Conservation (phyloP, 2,113 vertebrate species). For the Pelecanoides urinatrix region DNA sequence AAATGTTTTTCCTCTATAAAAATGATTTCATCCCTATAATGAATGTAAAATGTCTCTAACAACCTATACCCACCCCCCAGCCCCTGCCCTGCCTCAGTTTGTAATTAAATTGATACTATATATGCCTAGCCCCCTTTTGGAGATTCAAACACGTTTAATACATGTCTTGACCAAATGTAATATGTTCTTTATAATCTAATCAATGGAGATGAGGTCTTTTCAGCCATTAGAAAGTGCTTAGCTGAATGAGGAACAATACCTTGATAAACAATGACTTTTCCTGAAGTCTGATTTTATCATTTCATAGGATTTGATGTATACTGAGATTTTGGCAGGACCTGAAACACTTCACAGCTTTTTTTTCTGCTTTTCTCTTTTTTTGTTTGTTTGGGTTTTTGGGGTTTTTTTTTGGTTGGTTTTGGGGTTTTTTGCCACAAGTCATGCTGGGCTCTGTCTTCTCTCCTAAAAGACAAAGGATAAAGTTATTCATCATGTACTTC, state of each 20-base stretch:
- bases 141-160: background rate
- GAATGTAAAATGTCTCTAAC: background rate
- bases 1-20: background rate
- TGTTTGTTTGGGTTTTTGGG: too few relatives aligned
- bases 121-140: background rate
- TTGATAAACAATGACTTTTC: background rate
- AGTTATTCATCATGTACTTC: background rate
- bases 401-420: too few relatives aligned
- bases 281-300: background rate
- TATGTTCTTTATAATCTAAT: background rate
- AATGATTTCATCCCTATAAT: too few relatives aligned
- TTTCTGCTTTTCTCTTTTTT: background rate
- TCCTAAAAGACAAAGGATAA: background rate
- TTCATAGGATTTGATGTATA: background rate
- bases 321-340: background rate
- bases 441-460: background rate
- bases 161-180: background rate
- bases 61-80: rapidly evolving
- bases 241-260: background rate
- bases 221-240: background rate
- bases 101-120: background rate
- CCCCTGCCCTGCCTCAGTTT: background rate
- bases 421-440: background rate
- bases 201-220: background rate
- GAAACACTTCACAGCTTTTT: background rate